Conservation (phyloP, 2,113 vertebrate species). For the Catharus minimus region DNA sequence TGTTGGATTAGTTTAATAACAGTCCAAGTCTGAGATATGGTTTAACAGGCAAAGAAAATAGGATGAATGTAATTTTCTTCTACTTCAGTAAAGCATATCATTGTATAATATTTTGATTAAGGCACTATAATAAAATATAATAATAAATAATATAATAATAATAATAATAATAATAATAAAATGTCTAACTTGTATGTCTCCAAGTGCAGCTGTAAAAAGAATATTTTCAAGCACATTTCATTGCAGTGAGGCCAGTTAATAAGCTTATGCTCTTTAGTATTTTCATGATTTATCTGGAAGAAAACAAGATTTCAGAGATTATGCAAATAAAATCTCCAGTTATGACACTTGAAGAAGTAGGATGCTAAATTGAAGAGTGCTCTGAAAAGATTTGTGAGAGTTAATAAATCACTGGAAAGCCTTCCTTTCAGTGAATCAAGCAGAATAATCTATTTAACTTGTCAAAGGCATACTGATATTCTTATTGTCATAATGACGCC, state of each 20-base stretch:
- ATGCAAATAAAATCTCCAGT: background rate
- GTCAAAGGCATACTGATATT: background rate
- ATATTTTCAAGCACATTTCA: background rate
- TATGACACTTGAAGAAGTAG: background rate
- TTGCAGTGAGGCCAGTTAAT: background rate
- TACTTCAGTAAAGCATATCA: background rate
- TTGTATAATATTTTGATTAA: background rate
- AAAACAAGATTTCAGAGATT: slow-evolving; percentile 15
- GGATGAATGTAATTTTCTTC: background rate
- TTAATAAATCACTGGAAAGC: slow-evolving; percentile 7
- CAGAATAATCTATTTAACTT: slow-evolving; percentile 9
- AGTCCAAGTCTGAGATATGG: background rate
- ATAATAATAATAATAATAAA: background rate
- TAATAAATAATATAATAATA: background rate
- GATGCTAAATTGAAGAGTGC: background rate
- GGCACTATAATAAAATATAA: background rate
- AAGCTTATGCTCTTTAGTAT: background rate
- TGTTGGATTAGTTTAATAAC: background rate
- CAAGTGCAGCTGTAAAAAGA: background rate
- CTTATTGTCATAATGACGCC: background rate
- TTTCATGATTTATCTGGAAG: background rate
- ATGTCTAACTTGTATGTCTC: background rate
- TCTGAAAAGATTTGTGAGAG: background rate
- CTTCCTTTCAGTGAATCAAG: background rate
- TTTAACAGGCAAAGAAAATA: background rate